Base-by-base conservation (phyloP, 2,113 vertebrate genomes). In the Gracilinanus agilis region DNA sequence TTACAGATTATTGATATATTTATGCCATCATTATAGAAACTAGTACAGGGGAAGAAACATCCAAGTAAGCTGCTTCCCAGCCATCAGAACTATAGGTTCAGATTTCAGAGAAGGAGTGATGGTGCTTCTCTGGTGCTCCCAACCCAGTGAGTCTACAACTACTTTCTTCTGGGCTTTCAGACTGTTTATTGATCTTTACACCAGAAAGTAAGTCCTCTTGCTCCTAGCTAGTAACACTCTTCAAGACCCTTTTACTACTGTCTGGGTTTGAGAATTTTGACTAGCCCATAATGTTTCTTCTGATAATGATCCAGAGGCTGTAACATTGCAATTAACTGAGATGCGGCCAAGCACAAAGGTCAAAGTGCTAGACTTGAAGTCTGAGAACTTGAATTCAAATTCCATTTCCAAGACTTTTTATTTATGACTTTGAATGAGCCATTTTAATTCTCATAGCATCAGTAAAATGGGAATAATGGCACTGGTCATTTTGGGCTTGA, bases 21-120 rank as follows among this genome's bases (percentile, higher is more conserved):
- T 83, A 83, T 83, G 67, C n/a, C 67, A 83, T 83, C n/a, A 75
- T 75, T 83, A 83, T 83, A n/a, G 67, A 83, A 83, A 83, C 67
- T 83, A 83, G 40, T 16, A 0, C 4, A 83, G 13, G 67, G 27
- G 67, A n/a, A n/a, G 13, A 75, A 75, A 75, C 16, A 75, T 75
- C 67, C 16, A n/a, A 6, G 67, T n/a, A 75, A n/a, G 16, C 34
- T 83, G n/a, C 16, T 40, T 83, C 67, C n/a, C 7, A 83, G 67
- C 16, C 34, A 83, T n/a, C 6, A 83, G n/a, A 19, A 83, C n/a
- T 67, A 34, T 67, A 67, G n/a, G 16, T 19, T 83, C 34, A 83
- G 34, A 83, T 83, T 83, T 83, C 19, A 40, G 8, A 40, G 67
- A 83, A 83, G 34, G 8, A 83, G n/a, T 1, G 34, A 83, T 23